Evolutionary conservation across 53 echinoderm and acorn worm species (phyloP), one percentile per base, ranked within the genome.

Genomic region (Mesocentrotus franciscanus): DNA sequence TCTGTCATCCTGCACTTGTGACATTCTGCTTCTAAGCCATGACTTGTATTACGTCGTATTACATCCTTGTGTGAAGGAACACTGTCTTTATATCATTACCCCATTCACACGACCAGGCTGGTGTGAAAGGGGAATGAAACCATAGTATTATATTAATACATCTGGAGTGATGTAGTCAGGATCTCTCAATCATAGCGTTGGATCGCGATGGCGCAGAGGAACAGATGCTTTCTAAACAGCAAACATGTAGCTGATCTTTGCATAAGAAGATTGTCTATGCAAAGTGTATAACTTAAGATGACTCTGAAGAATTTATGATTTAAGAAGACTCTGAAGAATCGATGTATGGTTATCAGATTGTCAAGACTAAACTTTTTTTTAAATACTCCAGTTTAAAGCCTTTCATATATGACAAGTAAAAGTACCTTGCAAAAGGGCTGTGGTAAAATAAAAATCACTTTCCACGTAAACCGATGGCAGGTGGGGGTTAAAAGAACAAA

Each of bases 1-100:
- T 60, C 84, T 7, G 32, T 94, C 32, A 24, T 94, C 18, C 81
- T 94, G 61, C 94, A 83, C 17, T 94, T 75, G 94, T 94, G 94
- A 94, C 61, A 33, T 49, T 42, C 42, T 81, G 42, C 42, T 58
- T 90, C 29, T 90, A 6, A 59, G 24, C 60, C 26, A 1, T 81
- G 81, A 81, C 81, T 22, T 81, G 22, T 81, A 18, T 81, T 64
- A 18, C 64, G 20, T 20, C 6, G 64, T 64, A 64, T 64, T 11
- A 9, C 81, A 81, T 81, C 42, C 12, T 36, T 8, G 39, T 42
- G 81, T 81, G 81, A 81, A 81, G 20, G 22, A 42, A 36, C 42
- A 39, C 20, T 17, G 42, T 81, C 81, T 39, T 81, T 81, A 81
- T 81, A 42, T 36, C 33, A 39, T 14, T 14, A 42, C 42, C 74